These are phyloP conservation scores for Cettia cetti DNA, from an alignment of 2,113 vertebrate species.

Conservation along the genomic window DNA sequence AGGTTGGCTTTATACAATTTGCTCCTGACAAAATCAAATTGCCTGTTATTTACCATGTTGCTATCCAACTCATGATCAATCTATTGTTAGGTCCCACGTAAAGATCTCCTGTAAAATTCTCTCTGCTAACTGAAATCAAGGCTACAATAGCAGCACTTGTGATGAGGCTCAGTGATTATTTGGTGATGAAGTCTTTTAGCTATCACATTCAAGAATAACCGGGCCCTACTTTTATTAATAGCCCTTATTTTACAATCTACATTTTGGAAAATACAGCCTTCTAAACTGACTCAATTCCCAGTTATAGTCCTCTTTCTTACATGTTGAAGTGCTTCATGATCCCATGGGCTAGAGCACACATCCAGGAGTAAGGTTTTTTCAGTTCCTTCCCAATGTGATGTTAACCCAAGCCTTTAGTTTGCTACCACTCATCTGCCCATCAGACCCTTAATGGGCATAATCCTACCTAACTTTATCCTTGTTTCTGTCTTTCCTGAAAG, in stretches of 20 bases:
- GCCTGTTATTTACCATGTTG: conserved; percentile 65
- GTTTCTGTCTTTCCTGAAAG: neutral
- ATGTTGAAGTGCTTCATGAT: neutral
- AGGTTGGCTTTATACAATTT: conserved; percentile 64
- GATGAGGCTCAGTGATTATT: conserved; percentile 49
- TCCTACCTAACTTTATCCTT: neutral
- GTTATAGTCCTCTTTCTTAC: neutral
- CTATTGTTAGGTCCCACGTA: conserved; percentile 56
- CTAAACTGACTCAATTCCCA: conserved; percentile 2
- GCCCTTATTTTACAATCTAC: conserved; percentile 42
- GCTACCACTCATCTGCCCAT: neutral
- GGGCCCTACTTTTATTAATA: conserved; percentile 44
- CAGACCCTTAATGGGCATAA: neutral
- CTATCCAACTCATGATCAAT: conserved; percentile 65
- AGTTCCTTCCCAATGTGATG: neutral
- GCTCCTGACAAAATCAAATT: conserved; percentile 67
- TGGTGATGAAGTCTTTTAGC: conserved; percentile 50
- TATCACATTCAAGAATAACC: conserved; percentile 30
- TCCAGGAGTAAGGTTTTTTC: neutral
- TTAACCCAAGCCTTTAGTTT: neutral
- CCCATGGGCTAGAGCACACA: neutral
- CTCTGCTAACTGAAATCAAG: conserved; percentile 58
- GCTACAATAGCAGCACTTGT: conserved; percentile 18
- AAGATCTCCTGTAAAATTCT: conserved; percentile 49
- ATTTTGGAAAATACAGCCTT: conserved; percentile 39